A percentile compares a stretch with the other conserved stretches of the same genome.
Evolutionary conservation across 2,797 vertebrate genomes (phyloP).

Genomic region (Hybognathus amarus): DNA sequence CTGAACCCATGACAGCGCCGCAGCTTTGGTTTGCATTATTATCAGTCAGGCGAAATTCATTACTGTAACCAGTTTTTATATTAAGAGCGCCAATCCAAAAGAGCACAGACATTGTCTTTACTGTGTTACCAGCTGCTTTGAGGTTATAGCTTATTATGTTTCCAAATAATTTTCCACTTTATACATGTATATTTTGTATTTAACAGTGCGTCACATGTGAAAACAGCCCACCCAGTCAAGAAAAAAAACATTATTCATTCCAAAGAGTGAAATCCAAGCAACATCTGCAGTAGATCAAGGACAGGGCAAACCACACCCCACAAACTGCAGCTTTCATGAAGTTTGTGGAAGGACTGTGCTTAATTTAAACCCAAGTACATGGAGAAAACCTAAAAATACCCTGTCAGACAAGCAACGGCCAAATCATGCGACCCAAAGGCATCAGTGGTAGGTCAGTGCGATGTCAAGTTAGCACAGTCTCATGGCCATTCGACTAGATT

Average conservation of each 20-base stretch:
- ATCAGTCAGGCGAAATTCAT: conserved; percentile 61
- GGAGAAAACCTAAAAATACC: conserved; percentile 71
- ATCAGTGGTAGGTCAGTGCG: neutral
- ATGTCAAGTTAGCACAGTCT: neutral
- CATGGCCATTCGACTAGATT: neutral
- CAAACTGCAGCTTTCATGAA: conserved; percentile 62
- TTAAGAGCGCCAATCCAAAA: conserved; percentile 49
- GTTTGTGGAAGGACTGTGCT: conserved; percentile 68
- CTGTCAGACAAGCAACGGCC: conserved; percentile 55
- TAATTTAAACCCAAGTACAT: conserved; percentile 72
- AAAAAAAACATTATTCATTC: conserved; percentile 44
- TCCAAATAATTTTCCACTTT: conserved; percentile 18
- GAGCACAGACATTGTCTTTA: conserved; percentile 47
- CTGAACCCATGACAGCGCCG: neutral
- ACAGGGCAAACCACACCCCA: conserved; percentile 50
- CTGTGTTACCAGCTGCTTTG: conserved; percentile 52
- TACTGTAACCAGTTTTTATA: conserved; percentile 33
- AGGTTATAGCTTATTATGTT: conserved; percentile 27
- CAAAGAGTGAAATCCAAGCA: conserved; percentile 60
- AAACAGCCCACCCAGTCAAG: conserved; percentile 57
- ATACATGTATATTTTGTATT: conserved; percentile 19
- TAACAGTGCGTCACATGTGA: neutral
- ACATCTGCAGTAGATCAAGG: conserved; percentile 71
- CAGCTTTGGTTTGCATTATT: conserved; percentile 37
- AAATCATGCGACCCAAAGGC: conserved; percentile 51